Evolutionary conservation across 2,113 vertebrate genomes (phyloP).

Genomic region (Dicerorhinus sumatrensis): DNA sequence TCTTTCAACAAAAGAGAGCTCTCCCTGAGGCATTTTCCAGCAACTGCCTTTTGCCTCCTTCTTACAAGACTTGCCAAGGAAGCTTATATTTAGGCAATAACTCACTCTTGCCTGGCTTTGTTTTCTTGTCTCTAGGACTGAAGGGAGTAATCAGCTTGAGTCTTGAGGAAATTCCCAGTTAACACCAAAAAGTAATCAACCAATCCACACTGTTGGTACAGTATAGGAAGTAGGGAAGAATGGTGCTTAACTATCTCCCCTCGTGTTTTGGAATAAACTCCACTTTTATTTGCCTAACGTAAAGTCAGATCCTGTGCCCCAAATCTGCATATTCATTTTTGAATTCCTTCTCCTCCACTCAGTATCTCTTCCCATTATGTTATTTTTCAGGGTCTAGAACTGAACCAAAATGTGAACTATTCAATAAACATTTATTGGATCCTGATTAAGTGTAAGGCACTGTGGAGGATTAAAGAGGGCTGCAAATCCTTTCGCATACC

Average conservation of each 20-base stretch:
- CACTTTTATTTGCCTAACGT: background rate
- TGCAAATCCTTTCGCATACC: background rate
- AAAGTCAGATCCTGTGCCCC: background rate
- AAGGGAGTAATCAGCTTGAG: constrained; percentile 63
- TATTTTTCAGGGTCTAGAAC: constrained; percentile 35
- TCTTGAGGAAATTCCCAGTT: constrained; percentile 64
- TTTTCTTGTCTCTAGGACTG: constrained; percentile 59
- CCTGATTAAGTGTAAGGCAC: background rate
- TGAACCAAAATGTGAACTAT: background rate
- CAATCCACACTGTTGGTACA: background rate
- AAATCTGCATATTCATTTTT: background rate
- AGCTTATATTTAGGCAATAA: background rate
- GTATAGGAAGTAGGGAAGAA: background rate
- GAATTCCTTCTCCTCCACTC: background rate
- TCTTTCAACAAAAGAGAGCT: constrained; percentile 70
- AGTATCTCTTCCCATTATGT: background rate
- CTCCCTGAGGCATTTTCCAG: constrained; percentile 61
- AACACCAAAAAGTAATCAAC: constrained; percentile 14
- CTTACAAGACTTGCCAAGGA: constrained; percentile 23
- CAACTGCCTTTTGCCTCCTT: constrained; percentile 10
- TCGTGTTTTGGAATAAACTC: background rate
- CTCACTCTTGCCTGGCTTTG: constrained; percentile 53
- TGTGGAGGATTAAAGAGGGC: background rate
- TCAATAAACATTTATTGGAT: constrained; percentile 32
- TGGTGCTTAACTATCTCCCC: background rate